phyloP scores from a whole-genome alignment of 1,140 invertebrate genomes.

The Temnothorax curvispinosus region DNA sequence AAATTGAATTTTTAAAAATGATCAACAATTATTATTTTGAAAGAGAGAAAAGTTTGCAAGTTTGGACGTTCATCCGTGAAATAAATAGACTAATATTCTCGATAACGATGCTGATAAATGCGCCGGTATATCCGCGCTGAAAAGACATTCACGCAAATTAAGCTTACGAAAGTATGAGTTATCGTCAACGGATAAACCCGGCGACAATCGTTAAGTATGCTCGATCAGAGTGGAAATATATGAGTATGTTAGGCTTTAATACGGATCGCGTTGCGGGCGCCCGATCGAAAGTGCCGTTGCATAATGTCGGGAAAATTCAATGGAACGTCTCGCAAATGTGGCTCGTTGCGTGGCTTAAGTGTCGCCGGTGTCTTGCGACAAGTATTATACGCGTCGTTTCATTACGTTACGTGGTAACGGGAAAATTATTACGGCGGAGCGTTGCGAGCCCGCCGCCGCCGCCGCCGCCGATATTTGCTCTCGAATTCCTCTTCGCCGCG shows the following conservation, averaged over 20 bases:
- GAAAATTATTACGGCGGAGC: conserved; percentile 6
- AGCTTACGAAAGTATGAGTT: conserved; percentile 16
- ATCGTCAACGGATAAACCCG: neutral
- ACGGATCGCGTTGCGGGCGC: neutral
- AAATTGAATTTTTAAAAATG: neutral
- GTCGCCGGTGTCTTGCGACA: conserved; percentile 9
- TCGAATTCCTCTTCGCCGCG: neutral
- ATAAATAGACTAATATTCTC: neutral
- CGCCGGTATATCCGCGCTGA: neutral
- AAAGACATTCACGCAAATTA: neutral
- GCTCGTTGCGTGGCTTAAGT: conserved; percentile 7
- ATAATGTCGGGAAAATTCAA: conserved; percentile 17
- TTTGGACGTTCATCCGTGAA: neutral
- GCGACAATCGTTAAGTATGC: neutral
- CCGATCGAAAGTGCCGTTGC: neutral
- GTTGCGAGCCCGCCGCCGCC: neutral
- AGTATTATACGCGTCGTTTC: conserved; percentile 9
- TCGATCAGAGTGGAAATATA: conserved; percentile 20
- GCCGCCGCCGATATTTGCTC: neutral
- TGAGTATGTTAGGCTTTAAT: neutral
- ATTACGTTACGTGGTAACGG: conserved; percentile 6
- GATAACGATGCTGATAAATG: neutral
- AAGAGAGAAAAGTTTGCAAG: neutral
- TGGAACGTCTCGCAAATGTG: conserved; percentile 17
- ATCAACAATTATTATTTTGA: neutral